Evolutionary conservation across 2,797 vertebrate genomes (phyloP).

Genomic region (Alosa sapidissima): DNA sequence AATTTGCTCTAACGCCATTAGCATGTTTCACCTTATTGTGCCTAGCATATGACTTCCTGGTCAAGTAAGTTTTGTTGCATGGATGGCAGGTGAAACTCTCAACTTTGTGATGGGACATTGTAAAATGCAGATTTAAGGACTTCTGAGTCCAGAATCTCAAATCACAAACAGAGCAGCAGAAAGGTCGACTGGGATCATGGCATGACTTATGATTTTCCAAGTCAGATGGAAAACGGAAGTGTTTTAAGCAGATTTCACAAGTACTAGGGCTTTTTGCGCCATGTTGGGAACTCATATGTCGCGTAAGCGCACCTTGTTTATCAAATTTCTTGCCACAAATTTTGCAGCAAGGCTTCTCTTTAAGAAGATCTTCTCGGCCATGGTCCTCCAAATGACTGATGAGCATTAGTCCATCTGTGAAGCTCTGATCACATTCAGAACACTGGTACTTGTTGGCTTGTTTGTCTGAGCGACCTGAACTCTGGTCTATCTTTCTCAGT

Average conservation of each 20-base stretch:
- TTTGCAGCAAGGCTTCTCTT: slow-evolving; percentile 60
- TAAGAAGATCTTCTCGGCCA: slow-evolving; percentile 59
- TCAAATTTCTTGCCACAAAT: slow-evolving; percentile 65
- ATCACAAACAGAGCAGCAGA: slow-evolving; percentile 65
- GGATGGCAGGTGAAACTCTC: slow-evolving; percentile 61
- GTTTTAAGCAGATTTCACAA: slow-evolving; percentile 65
- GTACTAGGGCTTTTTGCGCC: slow-evolving; percentile 40
- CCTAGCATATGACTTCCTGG: slow-evolving; percentile 66
- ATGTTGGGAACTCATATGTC: slow-evolving; percentile 69
- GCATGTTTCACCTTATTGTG: slow-evolving; percentile 68
- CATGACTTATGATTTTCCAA: slow-evolving; percentile 65
- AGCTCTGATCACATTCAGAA: slow-evolving; percentile 78
- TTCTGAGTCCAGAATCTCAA: slow-evolving; percentile 64
- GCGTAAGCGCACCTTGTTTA: slow-evolving; percentile 60
- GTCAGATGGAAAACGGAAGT: slow-evolving; percentile 56
- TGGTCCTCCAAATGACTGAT: slow-evolving; percentile 82
- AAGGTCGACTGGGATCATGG: slow-evolving; percentile 68
- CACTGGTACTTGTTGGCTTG: slow-evolving; percentile 74
- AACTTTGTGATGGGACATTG: slow-evolving; percentile 54
- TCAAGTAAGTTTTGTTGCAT: slow-evolving; percentile 68
- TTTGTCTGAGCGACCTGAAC: slow-evolving; percentile 36
- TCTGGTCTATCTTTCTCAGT: background rate
- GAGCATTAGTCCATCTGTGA: slow-evolving; percentile 79
- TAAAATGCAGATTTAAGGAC: slow-evolving; percentile 65
- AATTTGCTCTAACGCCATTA: slow-evolving; percentile 30